Evolutionary conservation across 2,888 invertebrate species (phyloP).

Genomic region (Megastigmus dorsalis): DNA sequence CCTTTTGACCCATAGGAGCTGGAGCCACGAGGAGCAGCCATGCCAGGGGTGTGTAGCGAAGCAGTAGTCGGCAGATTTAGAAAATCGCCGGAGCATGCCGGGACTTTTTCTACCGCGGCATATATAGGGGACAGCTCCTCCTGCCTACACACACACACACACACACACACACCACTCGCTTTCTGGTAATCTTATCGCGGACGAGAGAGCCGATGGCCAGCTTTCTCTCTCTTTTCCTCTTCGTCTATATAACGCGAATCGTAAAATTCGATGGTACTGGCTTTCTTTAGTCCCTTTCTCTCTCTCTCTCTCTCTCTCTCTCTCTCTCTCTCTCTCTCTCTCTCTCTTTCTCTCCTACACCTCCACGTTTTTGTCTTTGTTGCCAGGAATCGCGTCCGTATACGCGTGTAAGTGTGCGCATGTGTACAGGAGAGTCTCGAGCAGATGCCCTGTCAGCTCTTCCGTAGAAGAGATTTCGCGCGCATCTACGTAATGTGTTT

Average conservation of each 20-base stretch:
- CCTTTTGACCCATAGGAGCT: too few species aligned
- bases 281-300: neutral
- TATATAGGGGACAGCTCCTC: too few species aligned
- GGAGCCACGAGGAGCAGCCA: too few species aligned
- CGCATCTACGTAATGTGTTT: conserved; percentile 30
- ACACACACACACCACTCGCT: too few species aligned
- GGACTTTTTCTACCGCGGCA: neutral
- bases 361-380: too few species aligned
- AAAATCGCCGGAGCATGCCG: conserved; percentile 7
- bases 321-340: neutral
- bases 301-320: neutral
- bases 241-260: conserved; percentile 13
- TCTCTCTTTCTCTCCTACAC: neutral
- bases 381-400: neutral
- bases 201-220: conserved; percentile 22
- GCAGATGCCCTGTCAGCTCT: conserved; percentile 3
- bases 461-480: neutral
- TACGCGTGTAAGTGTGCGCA: too few species aligned
- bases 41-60: too few species aligned
- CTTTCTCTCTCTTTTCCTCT: too few species aligned
- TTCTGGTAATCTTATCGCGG: conserved; percentile 19
- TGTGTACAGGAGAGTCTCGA: neutral
- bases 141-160: too few species aligned
- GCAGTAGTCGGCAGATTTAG: conserved; percentile 24
- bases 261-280: conserved; percentile 44